phyloP scores from a whole-genome alignment of 2,797 vertebrate species.

The Urophycis tenuis region DNA sequence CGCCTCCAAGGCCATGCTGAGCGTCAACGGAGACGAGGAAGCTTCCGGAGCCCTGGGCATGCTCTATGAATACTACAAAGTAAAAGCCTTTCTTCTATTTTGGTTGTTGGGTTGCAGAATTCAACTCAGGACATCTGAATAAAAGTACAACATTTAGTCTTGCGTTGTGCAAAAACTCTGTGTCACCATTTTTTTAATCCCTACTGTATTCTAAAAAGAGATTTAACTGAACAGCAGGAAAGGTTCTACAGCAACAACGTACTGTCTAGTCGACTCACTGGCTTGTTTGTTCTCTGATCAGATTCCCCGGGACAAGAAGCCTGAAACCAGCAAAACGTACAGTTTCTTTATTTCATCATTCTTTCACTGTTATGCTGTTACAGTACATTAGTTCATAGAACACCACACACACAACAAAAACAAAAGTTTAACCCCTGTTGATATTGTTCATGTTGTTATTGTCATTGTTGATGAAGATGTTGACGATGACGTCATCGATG shows the following conservation, averaged over 20 bases:
- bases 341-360: neutral
- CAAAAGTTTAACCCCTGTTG: neutral
- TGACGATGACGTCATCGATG: neutral
- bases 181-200: no score
- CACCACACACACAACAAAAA: no score
- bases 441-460: neutral
- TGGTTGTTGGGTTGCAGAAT: neutral
- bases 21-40: slow-evolving; percentile 81
- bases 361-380: neutral
- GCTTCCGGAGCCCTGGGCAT: slow-evolving; percentile 74
- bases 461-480: neutral
- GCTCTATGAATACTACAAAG: slow-evolving; percentile 79
- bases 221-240: neutral
- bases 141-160: no score
- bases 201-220: no score
- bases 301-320: slow-evolving; percentile 73
- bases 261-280: neutral
- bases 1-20: slow-evolving; percentile 86
- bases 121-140: no score
- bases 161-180: neutral
- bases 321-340: slow-evolving; percentile 77
- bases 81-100: neutral
- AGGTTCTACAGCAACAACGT: neutral
- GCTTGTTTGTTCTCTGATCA: slow-evolving; percentile 29
- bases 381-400: neutral